A percentile compares a stretch with the other conserved stretches of the same genome.
phyloP scores from a whole-genome alignment of 2,113 vertebrate species.

The Polypterus senegalus region DNA sequence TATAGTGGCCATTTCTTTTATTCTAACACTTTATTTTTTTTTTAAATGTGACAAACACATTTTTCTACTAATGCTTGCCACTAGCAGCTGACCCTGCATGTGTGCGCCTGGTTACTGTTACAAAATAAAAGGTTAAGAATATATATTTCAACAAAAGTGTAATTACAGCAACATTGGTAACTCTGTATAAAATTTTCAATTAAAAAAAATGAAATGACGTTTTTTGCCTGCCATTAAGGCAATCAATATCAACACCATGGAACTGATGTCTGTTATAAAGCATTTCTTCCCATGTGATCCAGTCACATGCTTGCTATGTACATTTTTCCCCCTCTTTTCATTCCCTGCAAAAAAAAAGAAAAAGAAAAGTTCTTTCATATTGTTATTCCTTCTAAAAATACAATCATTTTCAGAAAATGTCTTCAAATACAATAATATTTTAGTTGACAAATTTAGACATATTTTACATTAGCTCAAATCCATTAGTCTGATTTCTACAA shows the following conservation, averaged over 20 bases:
- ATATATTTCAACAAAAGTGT: constrained; percentile 59
- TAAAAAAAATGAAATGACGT: constrained; percentile 82
- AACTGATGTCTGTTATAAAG: constrained; percentile 90
- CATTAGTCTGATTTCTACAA: background rate
- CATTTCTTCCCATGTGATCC: constrained; percentile 73
- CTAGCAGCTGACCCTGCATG: constrained; percentile 64
- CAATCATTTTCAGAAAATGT: background rate
- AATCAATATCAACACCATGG: constrained; percentile 92
- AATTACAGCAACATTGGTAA: constrained; percentile 76
- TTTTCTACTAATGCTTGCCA: constrained; percentile 57
- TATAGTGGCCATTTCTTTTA: constrained; percentile 41
- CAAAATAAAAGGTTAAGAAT: constrained; percentile 64
- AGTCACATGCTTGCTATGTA: constrained; percentile 68
- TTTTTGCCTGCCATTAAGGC: constrained; percentile 90
- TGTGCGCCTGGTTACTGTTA: constrained; percentile 67
- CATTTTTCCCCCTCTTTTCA: constrained; percentile 71
- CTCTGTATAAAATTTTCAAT: constrained; percentile 81
- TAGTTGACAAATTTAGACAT: background rate
- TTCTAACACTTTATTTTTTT: constrained; percentile 35
- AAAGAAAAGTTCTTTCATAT: constrained; percentile 9
- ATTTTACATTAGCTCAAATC: background rate
- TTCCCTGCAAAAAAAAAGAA: constrained; percentile 60
- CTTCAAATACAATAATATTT: background rate
- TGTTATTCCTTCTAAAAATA: background rate
- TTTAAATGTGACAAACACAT: constrained; percentile 51